Evolutionary conservation across 2,888 invertebrate genomes (phyloP), one percentile per base, ranked within the genome.

Genomic region (Calliphora vomitoria): DNA sequence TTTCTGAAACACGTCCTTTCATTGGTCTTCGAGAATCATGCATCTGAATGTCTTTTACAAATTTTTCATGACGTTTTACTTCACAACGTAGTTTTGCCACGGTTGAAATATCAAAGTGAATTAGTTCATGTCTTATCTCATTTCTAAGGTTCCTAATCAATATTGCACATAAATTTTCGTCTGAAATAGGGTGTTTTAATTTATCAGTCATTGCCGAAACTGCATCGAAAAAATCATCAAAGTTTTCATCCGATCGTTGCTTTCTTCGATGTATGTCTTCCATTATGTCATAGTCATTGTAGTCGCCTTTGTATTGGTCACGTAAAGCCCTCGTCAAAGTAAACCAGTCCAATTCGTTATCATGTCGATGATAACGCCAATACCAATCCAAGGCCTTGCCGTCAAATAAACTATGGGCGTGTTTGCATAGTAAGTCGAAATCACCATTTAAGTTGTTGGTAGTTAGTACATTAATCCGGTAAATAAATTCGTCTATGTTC

Each of bases 21-120:
- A 53, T 10, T 13, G 0, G 53, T 53, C 18, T 53, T 53, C 18
- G n/a, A 5, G 18, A 53, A 8, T 53, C 53, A 47, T 47, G 47
- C 1, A 4, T 18, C 4, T 35, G 31, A 8, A 68, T 68, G 20
- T 68, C 68, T 8, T 13, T 25, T 20, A 44, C 13, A 20, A 25
- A 15, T 20, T 74, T 74, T 20, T 74, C 74, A 25, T 74, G 74
- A 15, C 53, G 53, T 41, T 25, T 74, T 4, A 74, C 74, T 20
- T 38, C 74, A n/a, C n/a, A 3, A 18, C 74, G 35, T 18, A 74
- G 41, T n/a, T 44, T 18, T 20, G 74, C 50, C 4, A 74, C 60
- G 4, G 20, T 74, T 8, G 18, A 4, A 25, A 74, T 74, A n/a
- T 58, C 44, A 3, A 74, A 11, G 31, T 74, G 74, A 4, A 74